phyloP scores from a whole-genome alignment of 2,113 vertebrate genomes.

The Petroica traversi region DNA sequence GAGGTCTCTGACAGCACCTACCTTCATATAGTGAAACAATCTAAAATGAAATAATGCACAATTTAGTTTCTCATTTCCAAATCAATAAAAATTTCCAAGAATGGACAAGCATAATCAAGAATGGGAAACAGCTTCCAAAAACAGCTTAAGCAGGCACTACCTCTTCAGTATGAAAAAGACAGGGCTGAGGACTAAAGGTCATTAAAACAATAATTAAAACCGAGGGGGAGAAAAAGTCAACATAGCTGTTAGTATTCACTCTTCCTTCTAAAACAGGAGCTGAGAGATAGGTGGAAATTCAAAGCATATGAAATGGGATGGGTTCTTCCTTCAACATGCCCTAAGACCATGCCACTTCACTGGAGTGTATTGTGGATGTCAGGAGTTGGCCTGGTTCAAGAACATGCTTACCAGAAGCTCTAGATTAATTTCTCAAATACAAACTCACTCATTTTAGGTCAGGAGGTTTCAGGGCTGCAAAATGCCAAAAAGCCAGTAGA shows the following conservation, averaged over 20 bases:
- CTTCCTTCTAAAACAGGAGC: background rate
- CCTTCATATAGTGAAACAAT: background rate
- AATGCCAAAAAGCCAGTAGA: background rate
- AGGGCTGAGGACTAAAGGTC: background rate
- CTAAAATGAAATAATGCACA: background rate
- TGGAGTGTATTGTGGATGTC: background rate
- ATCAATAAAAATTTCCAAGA: background rate
- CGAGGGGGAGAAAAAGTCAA: background rate
- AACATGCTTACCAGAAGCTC: background rate
- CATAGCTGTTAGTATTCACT: background rate
- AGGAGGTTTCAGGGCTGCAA: background rate
- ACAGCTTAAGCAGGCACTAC: background rate
- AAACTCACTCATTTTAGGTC: background rate
- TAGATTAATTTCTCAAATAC: background rate
- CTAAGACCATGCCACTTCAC: background rate
- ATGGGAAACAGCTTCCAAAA: background rate
- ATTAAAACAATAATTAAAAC: background rate
- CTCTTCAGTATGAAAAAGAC: background rate
- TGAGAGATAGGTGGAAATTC: background rate
- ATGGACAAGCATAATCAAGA: background rate
- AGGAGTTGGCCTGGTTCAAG: background rate
- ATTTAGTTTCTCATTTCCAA: background rate
- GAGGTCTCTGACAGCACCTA: background rate
- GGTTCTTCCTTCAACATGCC: background rate
- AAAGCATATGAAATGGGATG: background rate